Percentiles rank a stretch among this genome's conserved stretches.
phyloP scores from a whole-genome alignment of 2,888 invertebrate species.

The Microplitis deprimator region DNA sequence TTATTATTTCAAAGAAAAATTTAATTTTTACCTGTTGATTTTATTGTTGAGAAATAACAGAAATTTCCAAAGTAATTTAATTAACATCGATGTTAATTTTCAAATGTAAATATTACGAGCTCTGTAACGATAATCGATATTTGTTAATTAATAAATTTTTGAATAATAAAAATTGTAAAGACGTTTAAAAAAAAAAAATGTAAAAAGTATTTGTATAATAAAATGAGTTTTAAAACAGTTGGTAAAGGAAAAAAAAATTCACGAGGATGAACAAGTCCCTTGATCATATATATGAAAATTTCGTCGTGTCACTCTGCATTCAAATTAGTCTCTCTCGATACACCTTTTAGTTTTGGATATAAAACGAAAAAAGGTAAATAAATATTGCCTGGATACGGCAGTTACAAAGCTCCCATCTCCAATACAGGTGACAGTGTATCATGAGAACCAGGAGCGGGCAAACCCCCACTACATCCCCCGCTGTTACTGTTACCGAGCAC shows the following conservation, averaged over 20 bases:
- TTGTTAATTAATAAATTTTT: neutral
- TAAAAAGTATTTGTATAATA: neutral
- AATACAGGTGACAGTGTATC: neutral
- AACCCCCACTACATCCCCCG: neutral
- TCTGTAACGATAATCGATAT: neutral
- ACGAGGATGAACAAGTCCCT: neutral
- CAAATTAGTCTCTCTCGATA: constrained; percentile 8
- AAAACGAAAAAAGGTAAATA: neutral
- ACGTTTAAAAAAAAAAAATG: neutral
- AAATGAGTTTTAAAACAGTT: neutral
- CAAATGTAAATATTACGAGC: neutral
- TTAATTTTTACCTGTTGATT: neutral
- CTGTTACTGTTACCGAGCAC: neutral
- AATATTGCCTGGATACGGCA: neutral
- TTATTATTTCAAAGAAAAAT: neutral
- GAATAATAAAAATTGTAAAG: neutral
- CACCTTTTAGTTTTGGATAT: constrained; percentile 5
- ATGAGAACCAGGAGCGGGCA: neutral
- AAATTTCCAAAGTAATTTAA: neutral
- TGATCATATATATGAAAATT: constrained; percentile 8
- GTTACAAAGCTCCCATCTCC: neutral
- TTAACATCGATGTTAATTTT: neutral
- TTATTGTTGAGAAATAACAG: neutral
- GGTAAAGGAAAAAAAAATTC: constrained; percentile 5
- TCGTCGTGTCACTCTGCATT: neutral